Base-by-base conservation (phyloP, 2,113 vertebrate species). In the Ctenomys sociabilis region DNA sequence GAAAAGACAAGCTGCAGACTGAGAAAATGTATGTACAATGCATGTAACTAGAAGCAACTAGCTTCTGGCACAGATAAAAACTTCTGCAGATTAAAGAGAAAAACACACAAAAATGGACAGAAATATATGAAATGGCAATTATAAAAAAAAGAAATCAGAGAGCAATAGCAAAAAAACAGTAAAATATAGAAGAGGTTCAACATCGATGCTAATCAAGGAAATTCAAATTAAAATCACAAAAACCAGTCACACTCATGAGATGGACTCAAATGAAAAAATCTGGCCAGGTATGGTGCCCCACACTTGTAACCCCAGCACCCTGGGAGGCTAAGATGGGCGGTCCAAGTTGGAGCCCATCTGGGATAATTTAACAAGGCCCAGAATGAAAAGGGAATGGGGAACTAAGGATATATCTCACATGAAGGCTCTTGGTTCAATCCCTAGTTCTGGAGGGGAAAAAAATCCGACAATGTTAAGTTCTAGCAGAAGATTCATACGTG, bases 141-240 rank as follows among this genome's bases (percentile, higher is more conserved):
- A 96, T 32, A 80, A 70, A 82, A 82, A 61, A 32, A 91, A 28
- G 54, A 90, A 75, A 81, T 26, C 40, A 72, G 87, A 91, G 24
- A 88, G 73, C 8, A 35, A 73, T 8, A 35, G 88, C 90, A 66
- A 22, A 70, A 70, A 86, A 86, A 17, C 54, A 57, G 54, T 82
- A 83, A 35, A 40, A 89, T 40, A 61, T 54, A 89, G 52, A 85
- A 68, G 64, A 64, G 49, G 28, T 59, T 86, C 37, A 64, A 57
- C 77, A 9, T 72, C 75, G 77, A 54, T 54, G 68, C 40, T 49
- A 85, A 57, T 40, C 16, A 93, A 94, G 61, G 61, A 93, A 81
- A 90, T 72, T 93, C 26, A 45, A 77, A 86, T n/a, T 78, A 87
- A 94, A 91, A 86, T 21, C 54, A 37, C n/a, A 75, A 49, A 54